Evolutionary conservation across 2,113 vertebrate species (phyloP), one percentile per base, ranked within the genome.

Genomic region (Tragelaphus scriptus): DNA sequence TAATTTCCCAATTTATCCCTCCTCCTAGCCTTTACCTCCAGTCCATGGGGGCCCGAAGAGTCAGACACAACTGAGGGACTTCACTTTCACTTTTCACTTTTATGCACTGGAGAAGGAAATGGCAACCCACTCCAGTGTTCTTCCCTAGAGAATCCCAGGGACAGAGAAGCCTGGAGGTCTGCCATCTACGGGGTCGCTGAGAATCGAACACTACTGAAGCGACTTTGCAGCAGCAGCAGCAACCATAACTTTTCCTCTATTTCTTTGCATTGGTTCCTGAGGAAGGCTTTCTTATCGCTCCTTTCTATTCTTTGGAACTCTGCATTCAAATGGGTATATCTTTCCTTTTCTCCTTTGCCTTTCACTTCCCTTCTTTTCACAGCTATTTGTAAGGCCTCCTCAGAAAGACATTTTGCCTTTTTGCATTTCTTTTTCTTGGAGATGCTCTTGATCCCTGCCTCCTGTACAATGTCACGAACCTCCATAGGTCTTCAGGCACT

Each of bases 161-260:
- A 30, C 0, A 2, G 28, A 3, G 9, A 28, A 63, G 61, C 28
- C 61, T 63, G 61, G 13, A 30, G 28, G 28, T 6, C 28, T 63
- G 28, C 13, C 28, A 7, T 63, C 2, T 63, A 30, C 15, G 61
- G 28, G 7, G 28, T 30, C 28, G 0, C 61, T 6, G 5, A 63
- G 28, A 63, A 28, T 0, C 1, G 6, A 6, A 30, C 61, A 63
- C 0, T 2, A 15, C 61, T 63, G 61, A 32, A 63, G 28, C 0
- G 13, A 15, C 13, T 63, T 7, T 30, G 61, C 6, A 63, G 61
- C 61, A 59, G 58, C 23, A 30, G 28, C 58, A 59, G 7, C 21
- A 75, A 75, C 10, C 68, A 25, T 75, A 71, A 36, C 9, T 71
- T 71, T 71, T 21, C 65, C 17, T 36, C n/a, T 71, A 21, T 36